Evolutionary conservation across 2,797 vertebrate species (phyloP).

Genomic region (Apogon hyalosoma): DNA sequence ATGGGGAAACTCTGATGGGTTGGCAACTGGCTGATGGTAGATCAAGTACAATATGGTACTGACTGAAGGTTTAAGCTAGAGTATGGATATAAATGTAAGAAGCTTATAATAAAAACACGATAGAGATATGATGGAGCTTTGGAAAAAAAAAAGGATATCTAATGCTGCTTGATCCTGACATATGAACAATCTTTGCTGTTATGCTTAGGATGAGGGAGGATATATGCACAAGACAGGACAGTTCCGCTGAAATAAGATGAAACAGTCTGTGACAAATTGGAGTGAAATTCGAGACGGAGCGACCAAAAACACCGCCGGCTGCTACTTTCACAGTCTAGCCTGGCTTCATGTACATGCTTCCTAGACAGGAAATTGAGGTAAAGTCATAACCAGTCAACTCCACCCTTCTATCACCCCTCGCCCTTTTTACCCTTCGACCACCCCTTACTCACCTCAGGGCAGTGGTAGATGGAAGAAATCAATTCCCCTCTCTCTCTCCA

Average conservation of each 20-base stretch:
- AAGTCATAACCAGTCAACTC: slow-evolving; percentile 68
- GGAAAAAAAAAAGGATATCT: slow-evolving; percentile 21
- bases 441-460: slow-evolving; percentile 74
- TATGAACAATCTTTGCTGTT: slow-evolving; percentile 23
- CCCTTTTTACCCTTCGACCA: slow-evolving; percentile 74
- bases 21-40: slow-evolving; percentile 26
- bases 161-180: slow-evolving; percentile 36
- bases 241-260: slow-evolving; percentile 42
- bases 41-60: slow-evolving; percentile 30
- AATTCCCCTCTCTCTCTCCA: slow-evolving; percentile 67
- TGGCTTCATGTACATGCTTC: slow-evolving; percentile 40
- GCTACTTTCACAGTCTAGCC: slow-evolving; percentile 48
- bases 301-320: slow-evolving; percentile 39
- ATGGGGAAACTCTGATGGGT: slow-evolving; percentile 16
- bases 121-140: slow-evolving; percentile 33
- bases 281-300: slow-evolving; percentile 47
- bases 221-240: slow-evolving; percentile 39
- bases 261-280: slow-evolving; percentile 48
- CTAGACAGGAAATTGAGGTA: slow-evolving; percentile 68
- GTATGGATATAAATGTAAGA: slow-evolving; percentile 59
- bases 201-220: not conserved
- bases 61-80: slow-evolving; percentile 27
- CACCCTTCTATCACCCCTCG: slow-evolving; percentile 61
- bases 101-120: slow-evolving; percentile 53
- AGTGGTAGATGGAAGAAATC: slow-evolving; percentile 78